phyloP scores from a whole-genome alignment of 1,140 invertebrate species.

The Zaprionus capensis region DNA sequence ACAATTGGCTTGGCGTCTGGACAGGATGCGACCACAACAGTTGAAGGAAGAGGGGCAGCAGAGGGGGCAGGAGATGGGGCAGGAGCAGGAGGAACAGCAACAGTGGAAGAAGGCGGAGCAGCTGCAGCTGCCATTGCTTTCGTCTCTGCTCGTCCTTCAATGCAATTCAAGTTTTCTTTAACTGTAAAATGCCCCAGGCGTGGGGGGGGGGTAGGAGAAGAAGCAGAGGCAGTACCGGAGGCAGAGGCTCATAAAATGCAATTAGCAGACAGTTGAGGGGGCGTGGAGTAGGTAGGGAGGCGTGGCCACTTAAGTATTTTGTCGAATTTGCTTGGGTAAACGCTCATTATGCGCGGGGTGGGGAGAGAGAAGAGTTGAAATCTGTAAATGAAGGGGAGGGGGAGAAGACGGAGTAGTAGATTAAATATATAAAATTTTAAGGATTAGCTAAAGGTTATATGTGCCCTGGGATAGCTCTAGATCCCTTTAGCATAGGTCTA shows the following conservation, averaged over 20 bases:
- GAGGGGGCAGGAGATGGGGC: neutral
- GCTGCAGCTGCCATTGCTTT: constrained; percentile 2
- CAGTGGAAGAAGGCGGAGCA: neutral
- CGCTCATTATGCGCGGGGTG: neutral
- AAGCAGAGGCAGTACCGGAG: neutral
- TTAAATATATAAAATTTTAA: neutral
- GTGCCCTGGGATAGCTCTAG: too few species aligned
- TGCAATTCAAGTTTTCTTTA: constrained; percentile 35
- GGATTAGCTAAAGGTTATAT: neutral
- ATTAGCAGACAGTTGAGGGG: constrained; percentile 52
- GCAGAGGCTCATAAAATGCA: constrained; percentile 61
- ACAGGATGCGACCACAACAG: constrained; percentile 3
- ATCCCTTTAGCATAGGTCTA: too few species aligned
- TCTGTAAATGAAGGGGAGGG: neutral
- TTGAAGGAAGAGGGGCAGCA: neutral
- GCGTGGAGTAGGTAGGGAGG: constrained; percentile 9
- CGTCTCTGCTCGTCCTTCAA: constrained; percentile 27
- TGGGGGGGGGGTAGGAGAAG: neutral
- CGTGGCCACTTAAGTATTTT: constrained; percentile 40
- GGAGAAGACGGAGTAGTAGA: neutral
- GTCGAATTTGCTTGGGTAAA: constrained; percentile 17
- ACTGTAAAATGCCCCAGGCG: constrained; percentile 46
- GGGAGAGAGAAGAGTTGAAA: neutral
- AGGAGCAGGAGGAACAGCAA: neutral
- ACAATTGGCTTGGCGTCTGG: constrained; percentile 4